Conservation (phyloP, 2,888 invertebrate genomes). For the Drosophila aldrichi region DNA sequence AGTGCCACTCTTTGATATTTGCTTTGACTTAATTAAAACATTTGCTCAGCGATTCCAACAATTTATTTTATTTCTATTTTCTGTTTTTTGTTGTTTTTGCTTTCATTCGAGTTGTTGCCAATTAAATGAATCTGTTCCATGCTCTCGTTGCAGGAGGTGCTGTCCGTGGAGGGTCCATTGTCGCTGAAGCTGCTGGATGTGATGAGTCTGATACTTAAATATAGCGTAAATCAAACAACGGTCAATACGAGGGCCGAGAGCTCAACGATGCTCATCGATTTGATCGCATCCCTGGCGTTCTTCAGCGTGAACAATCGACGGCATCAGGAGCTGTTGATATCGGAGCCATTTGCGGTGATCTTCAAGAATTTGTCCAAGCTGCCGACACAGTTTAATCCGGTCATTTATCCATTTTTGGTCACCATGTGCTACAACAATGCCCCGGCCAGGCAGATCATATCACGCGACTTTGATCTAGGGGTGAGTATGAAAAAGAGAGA, state of each 20-base stretch:
- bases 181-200: constrained; percentile 85
- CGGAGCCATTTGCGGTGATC: constrained; percentile 84
- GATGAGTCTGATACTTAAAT: constrained; percentile 83
- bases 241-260: constrained; percentile 82
- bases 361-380: constrained; percentile 85
- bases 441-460: constrained; percentile 83
- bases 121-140: constrained; percentile 57
- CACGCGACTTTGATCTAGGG: constrained; percentile 84
- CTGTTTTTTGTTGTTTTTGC: background rate
- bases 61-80: constrained; percentile 15
- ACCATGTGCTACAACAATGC: constrained; percentile 84
- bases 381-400: constrained; percentile 83
- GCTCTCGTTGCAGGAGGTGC: constrained; percentile 79
- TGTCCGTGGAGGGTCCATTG: constrained; percentile 80
- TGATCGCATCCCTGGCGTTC: constrained; percentile 85
- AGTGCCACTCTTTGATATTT: constrained; percentile 78
- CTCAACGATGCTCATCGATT: constrained; percentile 84
- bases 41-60: constrained; percentile 71
- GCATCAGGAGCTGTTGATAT: constrained; percentile 84
- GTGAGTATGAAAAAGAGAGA: constrained; percentile 68
- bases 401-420: constrained; percentile 85
- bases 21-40: constrained; percentile 82
- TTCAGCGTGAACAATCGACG: constrained; percentile 84
- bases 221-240: constrained; percentile 75
- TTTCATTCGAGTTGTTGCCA: constrained; percentile 52